Conservation (phyloP, 1,140 invertebrate species). For the Ditylenchus dipsaci region DNA sequence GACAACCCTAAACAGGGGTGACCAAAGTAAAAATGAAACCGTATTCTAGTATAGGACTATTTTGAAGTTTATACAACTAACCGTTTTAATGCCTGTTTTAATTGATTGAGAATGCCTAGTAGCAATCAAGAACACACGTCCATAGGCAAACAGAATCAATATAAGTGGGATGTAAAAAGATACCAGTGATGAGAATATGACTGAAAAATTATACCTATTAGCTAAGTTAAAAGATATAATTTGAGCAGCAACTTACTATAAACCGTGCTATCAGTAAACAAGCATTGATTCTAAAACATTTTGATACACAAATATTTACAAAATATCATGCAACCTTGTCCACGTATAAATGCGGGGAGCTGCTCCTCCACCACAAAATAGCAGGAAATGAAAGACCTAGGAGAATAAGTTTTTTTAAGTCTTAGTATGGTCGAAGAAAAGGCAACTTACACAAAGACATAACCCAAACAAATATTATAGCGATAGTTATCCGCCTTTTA, state of each 20-base stretch:
- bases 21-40: too few relatives aligned
- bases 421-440: neutral
- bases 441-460: conserved; percentile 51
- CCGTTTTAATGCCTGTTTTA: conserved; percentile 52
- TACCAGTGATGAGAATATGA: conserved; percentile 54
- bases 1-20: too few relatives aligned
- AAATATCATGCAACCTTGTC: conserved; percentile 31
- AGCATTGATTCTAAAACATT: conserved; percentile 45
- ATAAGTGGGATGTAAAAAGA: conserved; percentile 57
- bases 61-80: conserved; percentile 28
- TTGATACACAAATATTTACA: conserved; percentile 9
- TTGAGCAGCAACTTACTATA: conserved; percentile 28
- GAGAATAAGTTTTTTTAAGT: neutral
- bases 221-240: too few relatives aligned
- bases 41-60: too few relatives aligned
- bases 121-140: conserved; percentile 55
- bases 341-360: conserved; percentile 53
- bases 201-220: conserved; percentile 3
- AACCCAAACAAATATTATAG: conserved; percentile 54
- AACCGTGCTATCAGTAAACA: conserved; percentile 53
- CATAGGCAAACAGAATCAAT: conserved; percentile 56
- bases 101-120: conserved; percentile 55
- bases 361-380: conserved; percentile 53
- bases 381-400: conserved; percentile 55
- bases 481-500: conserved; percentile 49